Percentiles rank a stretch among this genome's conserved stretches.
These are phyloP conservation scores for Edolisoma coerulescens DNA, from an alignment of 2,113 vertebrate genomes.

Conservation along the genomic window DNA sequence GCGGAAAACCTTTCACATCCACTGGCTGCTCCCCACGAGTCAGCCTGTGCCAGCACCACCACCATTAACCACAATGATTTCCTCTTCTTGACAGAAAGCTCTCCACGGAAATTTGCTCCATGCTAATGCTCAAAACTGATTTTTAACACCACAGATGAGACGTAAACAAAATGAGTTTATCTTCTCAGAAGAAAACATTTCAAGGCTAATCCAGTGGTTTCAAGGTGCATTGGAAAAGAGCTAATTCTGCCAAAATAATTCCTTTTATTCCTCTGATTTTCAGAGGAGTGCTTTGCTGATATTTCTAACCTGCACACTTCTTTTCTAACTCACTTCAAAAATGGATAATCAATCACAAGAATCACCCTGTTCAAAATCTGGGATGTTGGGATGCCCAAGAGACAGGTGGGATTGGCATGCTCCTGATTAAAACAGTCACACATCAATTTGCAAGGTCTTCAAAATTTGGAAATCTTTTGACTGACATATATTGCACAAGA, in stretches of 20 bases:
- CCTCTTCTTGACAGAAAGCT: background rate
- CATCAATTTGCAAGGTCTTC: background rate
- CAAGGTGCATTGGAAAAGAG: background rate
- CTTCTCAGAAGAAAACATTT: background rate
- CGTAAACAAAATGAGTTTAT: background rate
- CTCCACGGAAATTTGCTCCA: background rate
- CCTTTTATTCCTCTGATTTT: background rate
- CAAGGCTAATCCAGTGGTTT: background rate
- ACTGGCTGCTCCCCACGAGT: background rate
- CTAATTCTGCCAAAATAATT: background rate
- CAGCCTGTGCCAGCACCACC: background rate
- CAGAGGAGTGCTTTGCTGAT: background rate
- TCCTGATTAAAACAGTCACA: background rate
- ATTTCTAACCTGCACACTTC: background rate
- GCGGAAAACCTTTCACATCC: background rate
- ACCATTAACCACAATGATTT: slow-evolving; percentile 9
- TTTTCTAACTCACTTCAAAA: background rate
- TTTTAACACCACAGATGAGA: background rate
- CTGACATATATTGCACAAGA: background rate
- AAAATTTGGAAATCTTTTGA: background rate
- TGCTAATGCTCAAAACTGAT: background rate
- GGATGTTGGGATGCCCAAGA: background rate
- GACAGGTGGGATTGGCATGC: background rate
- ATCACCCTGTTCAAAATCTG: background rate
- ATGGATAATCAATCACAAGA: background rate